These are phyloP conservation scores for Bembecia ichneumoniformis DNA, from an alignment of 2,888 invertebrate genomes.

Conservation along the genomic window DNA sequence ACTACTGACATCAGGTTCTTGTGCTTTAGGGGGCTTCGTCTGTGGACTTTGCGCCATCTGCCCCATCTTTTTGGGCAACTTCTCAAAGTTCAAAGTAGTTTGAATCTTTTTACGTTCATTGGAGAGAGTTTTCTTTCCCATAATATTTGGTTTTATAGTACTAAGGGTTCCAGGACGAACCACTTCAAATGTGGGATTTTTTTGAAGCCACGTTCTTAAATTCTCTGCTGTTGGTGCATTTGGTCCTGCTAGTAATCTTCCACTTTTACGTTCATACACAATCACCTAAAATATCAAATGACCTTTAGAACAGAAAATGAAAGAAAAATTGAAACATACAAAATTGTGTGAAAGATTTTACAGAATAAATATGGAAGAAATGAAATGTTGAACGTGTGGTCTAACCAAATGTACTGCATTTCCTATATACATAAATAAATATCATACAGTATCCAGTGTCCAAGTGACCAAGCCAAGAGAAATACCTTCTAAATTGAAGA, in stretches of 20 bases:
- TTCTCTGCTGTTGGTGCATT: slow-evolving; percentile 87
- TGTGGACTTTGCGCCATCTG: slow-evolving; percentile 15
- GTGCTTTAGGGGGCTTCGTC: slow-evolving; percentile 21
- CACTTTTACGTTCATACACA: slow-evolving; percentile 87
- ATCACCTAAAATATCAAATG: slow-evolving; percentile 63
- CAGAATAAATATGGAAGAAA: slow-evolving; percentile 4
- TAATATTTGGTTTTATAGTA: slow-evolving; percentile 48
- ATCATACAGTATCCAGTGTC: too few species aligned
- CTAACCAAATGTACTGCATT: too few species aligned
- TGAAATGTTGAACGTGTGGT: neutral
- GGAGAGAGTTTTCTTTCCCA: slow-evolving; percentile 34
- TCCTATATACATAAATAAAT: too few species aligned
- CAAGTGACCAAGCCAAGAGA: too few species aligned
- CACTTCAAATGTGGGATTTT: slow-evolving; percentile 90
- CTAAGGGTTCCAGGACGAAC: slow-evolving; percentile 76
- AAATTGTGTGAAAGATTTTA: slow-evolving; percentile 1
- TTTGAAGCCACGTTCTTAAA: slow-evolving; percentile 86
- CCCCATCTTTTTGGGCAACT: slow-evolving; percentile 44
- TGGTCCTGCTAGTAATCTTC: slow-evolving; percentile 80
- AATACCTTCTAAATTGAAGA: too few species aligned
- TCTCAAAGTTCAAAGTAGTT: slow-evolving; percentile 63
- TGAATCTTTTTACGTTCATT: slow-evolving; percentile 49
- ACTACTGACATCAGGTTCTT: slow-evolving; percentile 24
- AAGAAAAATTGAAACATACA: slow-evolving; percentile 7
- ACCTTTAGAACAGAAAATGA: slow-evolving; percentile 5